These are phyloP conservation scores for Phaonia tiefii DNA, from an alignment of 2,888 invertebrate species.

Conservation along the genomic window DNA sequence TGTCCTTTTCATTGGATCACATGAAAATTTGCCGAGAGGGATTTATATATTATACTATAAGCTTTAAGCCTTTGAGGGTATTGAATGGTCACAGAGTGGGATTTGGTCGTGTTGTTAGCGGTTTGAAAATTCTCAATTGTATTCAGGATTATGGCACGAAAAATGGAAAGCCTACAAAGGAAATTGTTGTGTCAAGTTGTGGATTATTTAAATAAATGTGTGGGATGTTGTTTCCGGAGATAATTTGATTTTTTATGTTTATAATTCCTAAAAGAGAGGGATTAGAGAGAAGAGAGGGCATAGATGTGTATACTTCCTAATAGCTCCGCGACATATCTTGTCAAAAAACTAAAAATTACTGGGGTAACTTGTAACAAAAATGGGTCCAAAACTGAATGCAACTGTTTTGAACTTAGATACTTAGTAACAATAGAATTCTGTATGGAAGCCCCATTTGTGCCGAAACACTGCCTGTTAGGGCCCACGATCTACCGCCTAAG, in stretches of 20 bases:
- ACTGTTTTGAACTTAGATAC: too few relatives aligned
- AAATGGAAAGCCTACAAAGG: constrained; percentile 72
- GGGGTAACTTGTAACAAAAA: too few relatives aligned
- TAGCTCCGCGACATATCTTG: too few relatives aligned
- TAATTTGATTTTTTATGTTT: not conserved
- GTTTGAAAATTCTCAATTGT: constrained; percentile 69
- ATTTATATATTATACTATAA: constrained; percentile 71
- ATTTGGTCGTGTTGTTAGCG: constrained; percentile 73
- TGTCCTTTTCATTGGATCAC: constrained; percentile 68
- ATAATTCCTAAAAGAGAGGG: too few relatives aligned
- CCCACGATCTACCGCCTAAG: too few relatives aligned
- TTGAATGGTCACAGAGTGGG: constrained; percentile 74
- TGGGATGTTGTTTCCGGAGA: not conserved
- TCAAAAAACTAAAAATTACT: too few relatives aligned
- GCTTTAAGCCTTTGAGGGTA: constrained; percentile 72
- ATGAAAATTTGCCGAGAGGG: constrained; percentile 56
- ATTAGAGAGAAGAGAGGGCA: too few relatives aligned
- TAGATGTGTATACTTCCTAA: too few relatives aligned
- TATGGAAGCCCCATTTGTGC: too few relatives aligned
- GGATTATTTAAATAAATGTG: constrained; percentile 62
- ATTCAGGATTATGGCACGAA: constrained; percentile 73
- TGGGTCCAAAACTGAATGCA: too few relatives aligned
- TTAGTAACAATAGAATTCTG: too few relatives aligned
- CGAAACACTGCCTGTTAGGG: too few relatives aligned
- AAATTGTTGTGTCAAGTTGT: constrained; percentile 70